A percentile compares a stretch with the other conserved stretches of the same genome.
These are phyloP conservation scores for Dendrolimus houi DNA, from an alignment of 2,888 invertebrate species.

Conservation along the genomic window DNA sequence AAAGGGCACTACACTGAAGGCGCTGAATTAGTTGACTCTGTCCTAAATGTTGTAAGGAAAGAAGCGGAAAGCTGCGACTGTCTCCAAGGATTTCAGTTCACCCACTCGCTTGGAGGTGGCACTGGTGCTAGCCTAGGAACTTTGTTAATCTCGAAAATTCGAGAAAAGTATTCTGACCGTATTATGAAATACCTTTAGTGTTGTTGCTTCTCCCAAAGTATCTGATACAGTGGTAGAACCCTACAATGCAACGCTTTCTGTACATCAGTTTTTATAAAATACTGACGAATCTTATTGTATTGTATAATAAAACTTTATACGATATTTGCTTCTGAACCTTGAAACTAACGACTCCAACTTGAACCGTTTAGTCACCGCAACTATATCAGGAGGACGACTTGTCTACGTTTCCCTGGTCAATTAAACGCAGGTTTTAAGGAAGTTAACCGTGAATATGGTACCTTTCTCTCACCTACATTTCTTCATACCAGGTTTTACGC, in stretches of 20 bases:
- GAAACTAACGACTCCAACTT: conserved; percentile 84
- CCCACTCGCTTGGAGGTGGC: conserved; percentile 84
- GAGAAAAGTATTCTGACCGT: conserved; percentile 86
- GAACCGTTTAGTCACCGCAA: conserved; percentile 86
- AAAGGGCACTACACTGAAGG: conserved; percentile 86
- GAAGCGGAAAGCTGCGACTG: conserved; percentile 84
- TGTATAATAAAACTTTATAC: conserved; percentile 86
- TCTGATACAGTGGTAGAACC: conserved; percentile 88
- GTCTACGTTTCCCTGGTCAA: no score
- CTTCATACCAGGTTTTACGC: conserved; percentile 92
- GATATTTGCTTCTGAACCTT: conserved; percentile 88
- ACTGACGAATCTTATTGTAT: conserved; percentile 88
- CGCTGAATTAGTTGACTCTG: conserved; percentile 79
- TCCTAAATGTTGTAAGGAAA: conserved; percentile 76
- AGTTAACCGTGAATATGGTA: conserved; percentile 31
- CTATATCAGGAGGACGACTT: conserved; percentile 82
- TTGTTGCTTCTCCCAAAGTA: conserved; percentile 86
- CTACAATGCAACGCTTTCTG: conserved; percentile 86
- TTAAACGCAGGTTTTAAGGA: no score
- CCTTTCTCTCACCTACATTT: conserved; percentile 94
- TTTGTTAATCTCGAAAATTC: conserved; percentile 82
- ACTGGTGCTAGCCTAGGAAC: conserved; percentile 87
- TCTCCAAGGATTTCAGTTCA: conserved; percentile 79
- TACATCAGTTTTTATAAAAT: conserved; percentile 86
- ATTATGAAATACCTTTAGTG: conserved; percentile 85